Evolutionary conservation across 2,888 invertebrate genomes (phyloP).

Genomic region (Lochmaea capreae): DNA sequence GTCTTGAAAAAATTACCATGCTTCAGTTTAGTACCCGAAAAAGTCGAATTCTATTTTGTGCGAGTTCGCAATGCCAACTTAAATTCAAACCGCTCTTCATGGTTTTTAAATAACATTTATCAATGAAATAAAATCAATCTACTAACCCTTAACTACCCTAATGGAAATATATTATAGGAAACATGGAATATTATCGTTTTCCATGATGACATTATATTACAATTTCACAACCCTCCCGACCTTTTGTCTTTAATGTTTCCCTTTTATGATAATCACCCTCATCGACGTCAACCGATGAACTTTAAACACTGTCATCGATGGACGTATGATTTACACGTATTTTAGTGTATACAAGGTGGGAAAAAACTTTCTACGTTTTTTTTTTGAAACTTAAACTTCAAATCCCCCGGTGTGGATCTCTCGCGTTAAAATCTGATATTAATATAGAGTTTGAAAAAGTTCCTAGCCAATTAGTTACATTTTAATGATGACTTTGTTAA

Average conservation of each 20-base stretch:
- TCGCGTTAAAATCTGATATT: neutral
- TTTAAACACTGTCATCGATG: neutral
- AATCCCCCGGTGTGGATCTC: neutral
- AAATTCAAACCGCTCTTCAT: no score
- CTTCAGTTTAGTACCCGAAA: no score
- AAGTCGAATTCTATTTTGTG: no score
- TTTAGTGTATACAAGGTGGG: neutral
- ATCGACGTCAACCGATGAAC: neutral
- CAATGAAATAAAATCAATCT: no score
- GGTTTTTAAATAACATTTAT: no score
- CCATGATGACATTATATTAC: neutral
- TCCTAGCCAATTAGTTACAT: neutral
- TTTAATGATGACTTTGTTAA: neutral
- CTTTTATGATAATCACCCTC: neutral
- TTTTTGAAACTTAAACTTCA: neutral
- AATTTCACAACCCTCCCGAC: neutral
- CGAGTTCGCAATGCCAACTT: no score
- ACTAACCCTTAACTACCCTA: neutral
- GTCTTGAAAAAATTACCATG: no score
- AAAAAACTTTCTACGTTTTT: neutral
- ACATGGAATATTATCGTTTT: neutral
- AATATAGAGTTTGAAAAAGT: neutral
- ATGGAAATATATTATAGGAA: neutral
- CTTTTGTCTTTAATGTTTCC: neutral
- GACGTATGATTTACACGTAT: neutral